phyloP scores from a whole-genome alignment of 2,797 vertebrate species.

The Urocyon cinereoargenteus region DNA sequence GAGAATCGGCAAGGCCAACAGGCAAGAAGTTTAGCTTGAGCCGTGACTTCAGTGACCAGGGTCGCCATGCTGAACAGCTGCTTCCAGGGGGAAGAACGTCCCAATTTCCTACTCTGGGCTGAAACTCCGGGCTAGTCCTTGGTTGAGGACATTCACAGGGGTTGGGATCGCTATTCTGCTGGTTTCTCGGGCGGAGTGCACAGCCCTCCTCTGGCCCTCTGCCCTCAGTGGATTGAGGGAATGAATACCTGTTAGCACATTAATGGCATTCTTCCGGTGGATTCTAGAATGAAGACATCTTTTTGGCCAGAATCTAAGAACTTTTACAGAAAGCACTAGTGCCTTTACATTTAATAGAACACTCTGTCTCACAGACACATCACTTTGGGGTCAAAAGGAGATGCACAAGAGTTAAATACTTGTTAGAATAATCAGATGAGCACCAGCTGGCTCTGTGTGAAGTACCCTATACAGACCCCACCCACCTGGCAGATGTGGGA shows the following conservation, averaged over 20 bases:
- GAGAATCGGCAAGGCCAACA: too few relatives aligned
- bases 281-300: neutral
- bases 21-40: neutral
- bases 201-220: neutral
- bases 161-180: fast-evolving
- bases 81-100: neutral
- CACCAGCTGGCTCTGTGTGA: neutral
- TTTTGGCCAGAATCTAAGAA: neutral
- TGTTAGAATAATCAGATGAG: neutral
- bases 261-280: neutral
- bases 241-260: neutral
- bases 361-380: neutral
- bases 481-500: fast-evolving
- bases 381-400: neutral
- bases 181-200: neutral
- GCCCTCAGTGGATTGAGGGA: neutral
- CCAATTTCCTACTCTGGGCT: neutral
- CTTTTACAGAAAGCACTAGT: neutral
- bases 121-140: fast-evolving
- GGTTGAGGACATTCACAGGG: neutral
- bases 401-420: fast-evolving
- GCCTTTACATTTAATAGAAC: neutral
- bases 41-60: neutral
- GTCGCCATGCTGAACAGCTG: fast-evolving
- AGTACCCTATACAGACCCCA: neutral